Conservation (phyloP, 1,140 invertebrate genomes). For the Leptopilina clavipes region DNA sequence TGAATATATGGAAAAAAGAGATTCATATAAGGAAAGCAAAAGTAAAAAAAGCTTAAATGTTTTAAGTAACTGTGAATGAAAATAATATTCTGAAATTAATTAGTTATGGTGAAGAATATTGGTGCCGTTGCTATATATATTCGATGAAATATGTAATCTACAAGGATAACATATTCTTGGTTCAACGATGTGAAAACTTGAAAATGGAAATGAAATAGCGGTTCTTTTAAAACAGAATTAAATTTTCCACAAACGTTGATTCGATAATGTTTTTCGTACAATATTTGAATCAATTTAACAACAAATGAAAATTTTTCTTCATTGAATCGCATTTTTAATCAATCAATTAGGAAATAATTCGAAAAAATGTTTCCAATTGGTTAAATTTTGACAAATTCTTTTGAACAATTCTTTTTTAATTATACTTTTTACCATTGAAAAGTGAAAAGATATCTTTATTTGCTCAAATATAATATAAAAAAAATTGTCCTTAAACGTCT, state of each 20-base stretch:
- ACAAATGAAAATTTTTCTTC: no score
- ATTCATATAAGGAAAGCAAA: not conserved
- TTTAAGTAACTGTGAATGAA: slow-evolving; percentile 40
- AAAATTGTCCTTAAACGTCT: slow-evolving; percentile 39
- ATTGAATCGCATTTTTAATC: no score
- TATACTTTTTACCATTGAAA: no score
- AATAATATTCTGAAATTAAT: slow-evolving; percentile 28
- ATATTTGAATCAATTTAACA: no score
- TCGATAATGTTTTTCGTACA: no score
- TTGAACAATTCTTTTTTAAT: no score
- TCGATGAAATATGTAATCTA: slow-evolving; percentile 21
- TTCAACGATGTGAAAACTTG: slow-evolving; percentile 20
- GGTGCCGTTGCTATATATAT: slow-evolving; percentile 8
- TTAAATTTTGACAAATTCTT: no score
- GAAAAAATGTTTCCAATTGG: no score
- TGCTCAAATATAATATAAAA: not conserved
- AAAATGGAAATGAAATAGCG: slow-evolving; percentile 36
- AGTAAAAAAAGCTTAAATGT: slow-evolving; percentile 32
- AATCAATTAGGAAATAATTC: no score
- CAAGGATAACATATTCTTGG: slow-evolving; percentile 21
- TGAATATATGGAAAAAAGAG: not conserved
- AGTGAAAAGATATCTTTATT: not conserved
- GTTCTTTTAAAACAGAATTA: slow-evolving; percentile 41
- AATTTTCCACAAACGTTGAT: not conserved
- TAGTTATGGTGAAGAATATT: slow-evolving; percentile 42